Base-by-base conservation (phyloP, 1,140 invertebrate genomes). In the Telenomus remus region DNA sequence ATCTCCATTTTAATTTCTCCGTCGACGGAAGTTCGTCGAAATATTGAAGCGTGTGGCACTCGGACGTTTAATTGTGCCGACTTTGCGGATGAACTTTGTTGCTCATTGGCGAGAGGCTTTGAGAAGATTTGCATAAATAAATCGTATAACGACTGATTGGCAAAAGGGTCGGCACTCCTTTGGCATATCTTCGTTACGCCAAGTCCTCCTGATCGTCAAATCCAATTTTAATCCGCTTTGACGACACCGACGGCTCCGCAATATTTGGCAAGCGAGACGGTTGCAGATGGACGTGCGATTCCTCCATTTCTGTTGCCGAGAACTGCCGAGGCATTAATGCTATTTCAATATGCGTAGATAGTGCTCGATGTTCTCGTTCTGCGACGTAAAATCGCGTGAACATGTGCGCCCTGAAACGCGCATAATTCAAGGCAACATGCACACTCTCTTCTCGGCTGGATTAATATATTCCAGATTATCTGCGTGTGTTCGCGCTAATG, bases 401-500 rank as follows among this genome's bases (percentile, higher is more conserved):
- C 54, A 51, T 66, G 65, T 56, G 64, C 46, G 66, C 39, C 54
- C 70, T 56, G 69, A 68, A 68, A 55, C 57, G 57, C 73, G 78
- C 72, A 79, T 79, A 74, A 77, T 79, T 79, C 74, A 76, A 64
- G 61, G 71, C 69, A 63, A 69, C 73, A 76, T 73, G 55, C 69
- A 64, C n/a, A n/a, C n/a, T n/a, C n/a, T n/a, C 46, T 69, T 73
- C 73, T 74, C 61, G 65, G 70, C 53, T 54, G 64, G 70, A 79
- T 79, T 79, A 79, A 79, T 77, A 79, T 79, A 79, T 79, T 76
- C 78, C 70, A 69, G 78, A 79, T 75, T 79, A 79, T 79, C 71
- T 69, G 75, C 76, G 66, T 78, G 71, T 69, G 64, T 64, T 77
- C 66, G 64, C 66, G 63, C 75, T 79, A 79, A 79, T 79, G 78